Conservation (phyloP, 2,797 vertebrate genomes). For the Margarornis squamiger region DNA sequence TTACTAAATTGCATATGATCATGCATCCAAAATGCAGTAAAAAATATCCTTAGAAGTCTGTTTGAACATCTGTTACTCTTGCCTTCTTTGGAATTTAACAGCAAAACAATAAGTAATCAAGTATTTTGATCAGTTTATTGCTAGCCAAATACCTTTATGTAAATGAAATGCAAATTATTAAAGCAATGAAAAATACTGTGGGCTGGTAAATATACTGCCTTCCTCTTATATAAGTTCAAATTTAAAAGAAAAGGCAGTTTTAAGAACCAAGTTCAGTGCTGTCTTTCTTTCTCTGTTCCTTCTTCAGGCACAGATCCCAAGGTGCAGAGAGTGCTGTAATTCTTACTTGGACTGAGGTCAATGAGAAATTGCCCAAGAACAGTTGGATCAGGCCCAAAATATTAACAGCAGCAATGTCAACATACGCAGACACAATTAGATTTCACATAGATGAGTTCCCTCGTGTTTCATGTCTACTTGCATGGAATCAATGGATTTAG, state of each 20-base stretch:
- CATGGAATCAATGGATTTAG: background rate
- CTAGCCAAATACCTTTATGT: background rate
- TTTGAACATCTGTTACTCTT: background rate
- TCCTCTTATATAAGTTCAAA: background rate
- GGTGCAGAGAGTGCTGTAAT: background rate
- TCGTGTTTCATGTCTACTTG: background rate
- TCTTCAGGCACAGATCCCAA: background rate
- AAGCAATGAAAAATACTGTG: background rate
- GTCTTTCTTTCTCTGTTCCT: background rate
- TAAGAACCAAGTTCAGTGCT: background rate
- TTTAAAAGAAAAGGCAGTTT: background rate
- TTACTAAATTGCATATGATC: background rate
- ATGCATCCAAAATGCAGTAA: background rate
- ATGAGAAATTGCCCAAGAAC: slow-evolving; percentile 31
- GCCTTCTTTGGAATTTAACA: background rate
- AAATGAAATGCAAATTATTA: background rate
- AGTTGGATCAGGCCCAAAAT: slow-evolving; percentile 41
- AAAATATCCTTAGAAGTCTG: background rate
- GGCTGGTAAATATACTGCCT: background rate
- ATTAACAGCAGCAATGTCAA: slow-evolving; percentile 31
- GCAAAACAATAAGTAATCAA: background rate
- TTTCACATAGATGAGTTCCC: background rate
- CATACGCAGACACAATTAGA: slow-evolving; percentile 13
- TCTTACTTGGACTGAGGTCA: slow-evolving; percentile 30
- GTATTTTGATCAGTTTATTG: background rate